These are phyloP conservation scores for Xenentodon cancila DNA, from an alignment of 2,797 vertebrate species.

Conservation along the genomic window DNA sequence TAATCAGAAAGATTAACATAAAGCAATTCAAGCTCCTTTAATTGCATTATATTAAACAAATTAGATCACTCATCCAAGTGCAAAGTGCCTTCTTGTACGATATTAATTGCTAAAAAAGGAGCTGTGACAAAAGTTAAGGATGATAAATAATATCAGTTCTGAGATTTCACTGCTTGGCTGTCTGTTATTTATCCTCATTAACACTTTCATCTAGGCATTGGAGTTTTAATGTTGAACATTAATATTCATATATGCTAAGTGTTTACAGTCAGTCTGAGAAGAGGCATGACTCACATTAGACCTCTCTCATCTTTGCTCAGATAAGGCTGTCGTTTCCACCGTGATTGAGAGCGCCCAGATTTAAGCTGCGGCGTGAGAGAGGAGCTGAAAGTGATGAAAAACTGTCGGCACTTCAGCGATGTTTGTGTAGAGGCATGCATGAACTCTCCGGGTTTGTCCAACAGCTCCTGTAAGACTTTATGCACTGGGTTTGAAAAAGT, in stretches of 20 bases:
- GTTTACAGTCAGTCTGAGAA: conserved; percentile 76
- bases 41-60: conserved; percentile 84
- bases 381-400: conserved; percentile 26
- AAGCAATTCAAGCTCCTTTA: conserved; percentile 80
- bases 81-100: conserved; percentile 80
- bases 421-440: conserved; percentile 14
- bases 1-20: conserved; percentile 81
- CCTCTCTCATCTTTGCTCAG: conserved; percentile 60
- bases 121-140: conserved; percentile 83
- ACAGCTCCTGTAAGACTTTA: too few species aligned
- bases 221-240: conserved; percentile 79
- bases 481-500: too few species aligned
- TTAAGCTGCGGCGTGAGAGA: too few species aligned
- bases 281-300: conserved; percentile 67
- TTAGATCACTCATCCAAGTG: conserved; percentile 82
- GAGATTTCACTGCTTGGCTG: conserved; percentile 74
- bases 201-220: conserved; percentile 73
- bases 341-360: conserved; percentile 46
- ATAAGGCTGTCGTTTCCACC: conserved; percentile 55
- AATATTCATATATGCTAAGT: conserved; percentile 85
- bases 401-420: conserved; percentile 24
- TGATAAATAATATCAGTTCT: conserved; percentile 82
- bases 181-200: conserved; percentile 87
- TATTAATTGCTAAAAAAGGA: conserved; percentile 85
- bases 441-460: too few species aligned